Evolutionary conservation across 2,797 vertebrate genomes (phyloP).

Genomic region (Percopsis omiscomaycus): DNA sequence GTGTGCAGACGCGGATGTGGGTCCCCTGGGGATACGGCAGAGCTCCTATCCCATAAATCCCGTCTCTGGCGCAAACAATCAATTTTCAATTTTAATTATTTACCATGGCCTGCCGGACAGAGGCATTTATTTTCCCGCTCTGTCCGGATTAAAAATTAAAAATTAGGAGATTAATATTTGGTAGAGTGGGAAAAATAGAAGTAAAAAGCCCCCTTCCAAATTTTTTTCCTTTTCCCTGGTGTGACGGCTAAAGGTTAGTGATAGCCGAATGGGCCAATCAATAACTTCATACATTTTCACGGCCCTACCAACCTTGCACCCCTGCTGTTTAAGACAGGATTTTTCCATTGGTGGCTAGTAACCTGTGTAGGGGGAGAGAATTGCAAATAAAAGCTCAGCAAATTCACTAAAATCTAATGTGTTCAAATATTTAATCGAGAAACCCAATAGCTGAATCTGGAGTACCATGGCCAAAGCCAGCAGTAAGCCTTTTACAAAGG

Average conservation of each 20-base stretch:
- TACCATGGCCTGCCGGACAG: constrained; percentile 83
- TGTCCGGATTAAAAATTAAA: constrained; percentile 85
- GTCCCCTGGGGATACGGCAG: constrained; percentile 78
- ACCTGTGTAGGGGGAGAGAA: constrained; percentile 39
- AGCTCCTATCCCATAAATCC: constrained; percentile 89
- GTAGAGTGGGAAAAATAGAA: constrained; percentile 62
- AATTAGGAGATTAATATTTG: constrained; percentile 85
- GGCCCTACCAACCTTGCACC: constrained; percentile 55
- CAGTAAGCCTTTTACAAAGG: constrained; percentile 36
- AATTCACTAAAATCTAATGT: constrained; percentile 51
- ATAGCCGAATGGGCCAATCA: constrained; percentile 74
- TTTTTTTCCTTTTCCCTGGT: constrained; percentile 40
- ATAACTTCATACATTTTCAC: constrained; percentile 80
- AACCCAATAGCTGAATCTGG: constrained; percentile 76
- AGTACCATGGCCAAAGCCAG: constrained; percentile 61
- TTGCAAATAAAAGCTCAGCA: constrained; percentile 73
- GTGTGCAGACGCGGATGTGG: constrained; percentile 79
- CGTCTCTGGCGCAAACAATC: constrained; percentile 87
- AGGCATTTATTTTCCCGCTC: constrained; percentile 83
- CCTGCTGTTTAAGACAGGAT: constrained; percentile 60
- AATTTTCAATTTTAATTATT: constrained; percentile 97
- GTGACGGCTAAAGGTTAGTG: constrained; percentile 67
- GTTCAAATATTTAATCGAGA: constrained; percentile 76
- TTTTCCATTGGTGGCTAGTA: constrained; percentile 54
- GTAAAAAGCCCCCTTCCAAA: constrained; percentile 40